Evolutionary conservation across 1,140 invertebrate species (phyloP), one percentile per base, ranked within the genome.

Genomic region (Elymnias hypermnestra): DNA sequence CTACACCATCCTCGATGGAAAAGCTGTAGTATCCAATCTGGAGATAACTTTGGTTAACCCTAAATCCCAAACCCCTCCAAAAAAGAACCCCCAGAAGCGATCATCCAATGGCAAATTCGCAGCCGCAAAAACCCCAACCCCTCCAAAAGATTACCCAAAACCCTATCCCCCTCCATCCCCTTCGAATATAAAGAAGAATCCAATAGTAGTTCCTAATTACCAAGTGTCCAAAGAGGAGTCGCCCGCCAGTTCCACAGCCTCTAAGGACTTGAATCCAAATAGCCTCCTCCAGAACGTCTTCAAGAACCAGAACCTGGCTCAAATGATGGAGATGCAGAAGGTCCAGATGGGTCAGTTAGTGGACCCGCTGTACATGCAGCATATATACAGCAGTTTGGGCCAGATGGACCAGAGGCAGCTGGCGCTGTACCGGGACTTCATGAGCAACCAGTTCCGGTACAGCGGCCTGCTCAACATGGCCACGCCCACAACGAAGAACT

Each of bases 21-120:
- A 76, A 44, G 68, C 73, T 0, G 68, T 76, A 0, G 78, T 89
- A 0, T 88, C 88, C 0, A 90, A 90, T 59, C 56, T 91, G 36
- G 89, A 91, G 69, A 91, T 91, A 22, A 91, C 89, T 0, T 54
- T 91, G 52, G 89, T 91, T 1, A 85, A 77, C 33, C 56, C 73
- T 3, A 79, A 76, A 42, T 49, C 66, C 0, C 73, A 73, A n/a
- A 66, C 63, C 2, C 66, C 77, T 0, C 67, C 56, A 0, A 74
- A 74, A 38, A 61, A 70, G 33, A 45, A 60, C 0, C 72, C 72
- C 0, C 83, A 81, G 18, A 86, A 85, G 17, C 26, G 83, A 3
- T 77, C 81, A 0, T 79, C 83, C 1, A 78, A 84, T 42, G 78
- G 83, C 0, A 84, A 86, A 57, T 87, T 86, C 48, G 58, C 76